phyloP scores from a whole-genome alignment of 2,888 invertebrate genomes.

The Physocephala rufipes region DNA sequence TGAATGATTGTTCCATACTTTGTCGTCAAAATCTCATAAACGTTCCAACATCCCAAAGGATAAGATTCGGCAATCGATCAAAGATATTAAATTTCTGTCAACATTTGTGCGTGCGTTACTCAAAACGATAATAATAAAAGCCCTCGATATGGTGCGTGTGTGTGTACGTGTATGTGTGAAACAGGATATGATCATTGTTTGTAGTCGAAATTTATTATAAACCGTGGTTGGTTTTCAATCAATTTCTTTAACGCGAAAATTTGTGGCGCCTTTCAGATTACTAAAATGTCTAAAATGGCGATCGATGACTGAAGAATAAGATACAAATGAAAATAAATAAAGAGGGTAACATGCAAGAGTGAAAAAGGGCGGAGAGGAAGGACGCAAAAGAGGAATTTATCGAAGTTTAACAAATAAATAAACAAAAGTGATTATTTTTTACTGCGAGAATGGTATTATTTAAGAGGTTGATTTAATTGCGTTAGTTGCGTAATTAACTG shows the following conservation, averaged over 20 bases:
- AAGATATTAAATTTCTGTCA: slow-evolving; percentile 26
- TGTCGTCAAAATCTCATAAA: background rate
- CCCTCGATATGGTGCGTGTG: background rate
- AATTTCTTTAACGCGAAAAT: slow-evolving; percentile 2
- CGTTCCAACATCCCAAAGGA: no score
- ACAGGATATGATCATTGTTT: background rate
- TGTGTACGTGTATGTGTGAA: background rate
- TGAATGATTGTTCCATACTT: background rate
- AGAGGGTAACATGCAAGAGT: slow-evolving; percentile 1
- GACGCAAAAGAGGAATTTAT: slow-evolving; percentile 17
- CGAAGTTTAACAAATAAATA: slow-evolving; percentile 47
- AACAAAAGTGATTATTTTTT: no score
- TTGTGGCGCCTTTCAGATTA: slow-evolving; percentile 2
- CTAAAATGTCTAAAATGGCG: slow-evolving; percentile 9
- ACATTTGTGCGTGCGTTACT: slow-evolving; percentile 23
- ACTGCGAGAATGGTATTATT: no score
- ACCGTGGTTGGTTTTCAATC: background rate
- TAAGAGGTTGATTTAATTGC: no score
- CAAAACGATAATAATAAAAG: background rate
- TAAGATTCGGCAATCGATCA: slow-evolving; percentile 24
- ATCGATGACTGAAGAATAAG: background rate
- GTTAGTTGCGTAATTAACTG: no score
- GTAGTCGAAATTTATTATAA: background rate
- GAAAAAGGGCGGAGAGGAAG: slow-evolving; percentile 12
- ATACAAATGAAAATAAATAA: background rate